Base-by-base conservation (phyloP, 2,113 vertebrate genomes). In the Onychorhynchus coronatus region DNA sequence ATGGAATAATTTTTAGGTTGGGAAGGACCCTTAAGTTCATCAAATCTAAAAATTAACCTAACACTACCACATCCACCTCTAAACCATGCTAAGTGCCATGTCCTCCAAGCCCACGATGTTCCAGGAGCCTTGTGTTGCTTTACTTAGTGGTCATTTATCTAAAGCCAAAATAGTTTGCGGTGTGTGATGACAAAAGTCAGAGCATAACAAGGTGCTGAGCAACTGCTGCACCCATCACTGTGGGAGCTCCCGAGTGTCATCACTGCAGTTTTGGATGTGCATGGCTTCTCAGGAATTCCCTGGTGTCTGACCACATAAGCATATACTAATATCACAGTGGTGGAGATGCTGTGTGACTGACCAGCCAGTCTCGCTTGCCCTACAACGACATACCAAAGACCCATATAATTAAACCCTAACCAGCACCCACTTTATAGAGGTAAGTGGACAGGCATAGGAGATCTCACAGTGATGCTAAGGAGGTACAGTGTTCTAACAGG, bases 161-260 rank as follows among this genome's bases (percentile, higher is more conserved):
- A 39, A 28, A 86, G 61, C 27, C 74, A 58, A 72, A 91, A 71
- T 14, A 67, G 20, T 52, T 67, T 52, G 27, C 15, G 13, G 41
- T n/a, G 24, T 28, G 68, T 5, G 1, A 30, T 52, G 22, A 90
- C 55, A 81, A 77, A 4, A 56, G 56, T 86, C 88, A 94, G 74
- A 46, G 73, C 88, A 96, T 86, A 93, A 65, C 56, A 96, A 93
- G 73, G 61, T 71, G 47, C 92, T 95, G 92, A 94, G 75, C 72
- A 77, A 71, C 55, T 0, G 0, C 27, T 67, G 72, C 42, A 70
- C 19, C 79, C 18, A 14, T 84, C 85, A 71, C 55, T 86, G 82
- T 41, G 85, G 75, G 82, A 90, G 52, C 30, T 90, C 85, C 79
- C 63, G 24, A 53, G 4, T 72, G 47, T 41, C 76, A 91, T 74